A percentile compares a stretch with the other conserved stretches of the same genome.
phyloP scores from a whole-genome alignment of 2,113 vertebrate species.

The Aspidoscelis tigris region DNA sequence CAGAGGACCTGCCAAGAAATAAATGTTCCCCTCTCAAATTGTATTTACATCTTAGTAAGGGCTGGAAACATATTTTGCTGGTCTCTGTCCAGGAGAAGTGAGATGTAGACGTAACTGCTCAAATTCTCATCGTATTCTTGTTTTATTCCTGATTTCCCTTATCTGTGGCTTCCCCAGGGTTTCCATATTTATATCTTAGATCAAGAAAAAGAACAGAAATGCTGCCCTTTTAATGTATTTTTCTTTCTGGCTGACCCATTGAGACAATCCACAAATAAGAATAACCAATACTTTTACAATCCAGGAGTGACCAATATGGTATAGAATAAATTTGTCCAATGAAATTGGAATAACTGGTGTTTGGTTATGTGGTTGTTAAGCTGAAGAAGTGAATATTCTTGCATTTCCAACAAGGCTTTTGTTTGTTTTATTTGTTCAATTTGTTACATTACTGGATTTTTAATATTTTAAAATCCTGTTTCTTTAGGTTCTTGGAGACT shows the following conservation, averaged over 20 bases:
- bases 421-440: no score
- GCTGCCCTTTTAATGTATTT: neutral
- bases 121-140: neutral
- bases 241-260: neutral
- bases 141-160: neutral
- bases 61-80: neutral
- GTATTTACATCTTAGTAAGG: neutral
- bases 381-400: neutral
- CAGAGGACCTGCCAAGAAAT: no score
- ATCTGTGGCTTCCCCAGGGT: neutral
- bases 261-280: neutral
- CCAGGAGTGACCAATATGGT: neutral
- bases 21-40: neutral
- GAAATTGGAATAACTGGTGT: neutral
- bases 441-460: neutral
- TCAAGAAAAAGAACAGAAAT: neutral
- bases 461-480: neutral
- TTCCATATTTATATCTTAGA: neutral
- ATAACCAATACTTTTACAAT: neutral
- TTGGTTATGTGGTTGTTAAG: neutral
- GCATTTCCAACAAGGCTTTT: neutral
- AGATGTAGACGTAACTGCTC: no score
- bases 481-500: constrained; percentile 88
- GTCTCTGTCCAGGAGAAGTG: no score
- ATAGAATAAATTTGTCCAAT: neutral